These are phyloP conservation scores for Frieseomelitta varia DNA, from an alignment of 1,140 invertebrate species.

Conservation along the genomic window DNA sequence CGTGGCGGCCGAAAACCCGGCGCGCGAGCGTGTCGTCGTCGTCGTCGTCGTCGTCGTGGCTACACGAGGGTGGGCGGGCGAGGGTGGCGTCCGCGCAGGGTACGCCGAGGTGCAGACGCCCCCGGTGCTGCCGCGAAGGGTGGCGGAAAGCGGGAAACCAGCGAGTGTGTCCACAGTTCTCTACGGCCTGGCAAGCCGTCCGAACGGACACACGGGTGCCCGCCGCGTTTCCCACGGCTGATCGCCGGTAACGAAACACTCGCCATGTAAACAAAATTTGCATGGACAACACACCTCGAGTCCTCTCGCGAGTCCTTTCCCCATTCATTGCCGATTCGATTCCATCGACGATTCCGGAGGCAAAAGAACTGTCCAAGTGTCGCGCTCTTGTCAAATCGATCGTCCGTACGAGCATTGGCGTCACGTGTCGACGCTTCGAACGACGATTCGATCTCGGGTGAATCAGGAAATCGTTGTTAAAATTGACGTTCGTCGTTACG, in stretches of 20 bases:
- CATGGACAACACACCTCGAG: no score
- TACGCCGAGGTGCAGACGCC: conserved; percentile 42
- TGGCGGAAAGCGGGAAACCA: conserved; percentile 76
- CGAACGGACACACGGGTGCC: conserved; percentile 48
- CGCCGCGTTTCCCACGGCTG: conserved; percentile 49
- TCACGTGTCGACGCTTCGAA: no score
- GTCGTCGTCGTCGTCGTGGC: neutral
- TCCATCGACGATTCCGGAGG: no score
- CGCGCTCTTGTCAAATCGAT: no score
- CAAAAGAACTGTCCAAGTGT: no score
- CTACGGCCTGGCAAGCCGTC: conserved; percentile 74
- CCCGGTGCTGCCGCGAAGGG: conserved; percentile 30
- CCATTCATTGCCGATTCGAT: no score
- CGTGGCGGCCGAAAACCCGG: neutral
- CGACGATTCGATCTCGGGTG: no score
- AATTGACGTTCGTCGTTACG: no score
- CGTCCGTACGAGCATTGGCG: no score
- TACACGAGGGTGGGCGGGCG: neutral
- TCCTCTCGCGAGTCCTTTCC: neutral
- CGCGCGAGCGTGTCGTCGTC: neutral
- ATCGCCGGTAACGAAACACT: no score
- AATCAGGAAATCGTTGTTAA: no score
- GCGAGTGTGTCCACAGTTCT: conserved; percentile 72
- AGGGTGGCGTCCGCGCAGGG: conserved; percentile 43
- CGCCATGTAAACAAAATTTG: conserved; percentile 19